Base-by-base conservation (phyloP, 2,797 vertebrate species). In the Pangasius djambal region DNA sequence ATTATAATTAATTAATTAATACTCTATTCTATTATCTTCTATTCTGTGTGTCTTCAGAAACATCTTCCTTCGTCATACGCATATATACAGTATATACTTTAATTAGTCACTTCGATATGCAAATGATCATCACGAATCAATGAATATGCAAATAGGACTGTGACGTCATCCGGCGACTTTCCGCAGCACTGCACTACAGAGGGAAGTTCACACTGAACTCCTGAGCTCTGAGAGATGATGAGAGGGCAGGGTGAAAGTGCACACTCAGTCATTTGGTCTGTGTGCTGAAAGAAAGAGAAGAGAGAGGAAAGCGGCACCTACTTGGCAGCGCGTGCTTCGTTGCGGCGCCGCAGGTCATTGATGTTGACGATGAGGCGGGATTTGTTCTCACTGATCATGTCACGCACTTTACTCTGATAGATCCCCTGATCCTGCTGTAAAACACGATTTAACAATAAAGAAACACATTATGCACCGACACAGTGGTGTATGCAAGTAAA, bases 341-440 rank as follows among this genome's bases (percentile, higher is more conserved):
- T 99, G 91, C 97, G 97, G 78, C 97, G 96, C 67, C 98, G 95
- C 92, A 99, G 95, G 88, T 99, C 98, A 70, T 99, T 99, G 92
- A 99, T 96, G 90, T 97, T 99, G 93, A 99, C 97, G 0, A 98
- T 95, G 86, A 99, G 96, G 0, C 99, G 97, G 8, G 94, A 95
- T 74, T 96, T 97, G 55, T 98, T 99, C 59, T 99, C 98, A 3
- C 96, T 96, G 95, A 99, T 97, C 97, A 99, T 98, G 91, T 98
- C 97, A 75, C 97, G 96, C 13, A 99, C 97, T 93, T 98, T 99
- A 93, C 96, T 96, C 86, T 98, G 97, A 90, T 99, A 99, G 88
- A 99, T 87, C 1, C 98, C 99, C 89, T 98, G 98, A 86, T 99
- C 98, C 93, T 99, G 97, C 98, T 99, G 94, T 55, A 92, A 90